phyloP scores from a whole-genome alignment of 2,797 vertebrate species.

The Falco novaeseelandiae region DNA sequence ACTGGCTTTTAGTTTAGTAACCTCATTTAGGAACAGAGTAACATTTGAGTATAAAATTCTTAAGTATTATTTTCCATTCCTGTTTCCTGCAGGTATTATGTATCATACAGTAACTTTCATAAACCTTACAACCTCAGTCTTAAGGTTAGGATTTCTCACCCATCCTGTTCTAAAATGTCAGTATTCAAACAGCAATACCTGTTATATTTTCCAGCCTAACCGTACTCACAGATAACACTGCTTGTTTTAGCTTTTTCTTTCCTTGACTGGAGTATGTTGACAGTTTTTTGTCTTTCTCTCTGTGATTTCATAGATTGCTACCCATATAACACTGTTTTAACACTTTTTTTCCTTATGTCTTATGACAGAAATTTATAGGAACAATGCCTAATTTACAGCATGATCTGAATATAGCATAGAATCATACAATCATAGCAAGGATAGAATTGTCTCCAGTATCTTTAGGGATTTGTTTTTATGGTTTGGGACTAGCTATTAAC shows the following conservation, averaged over 20 bases:
- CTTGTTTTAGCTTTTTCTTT: not conserved
- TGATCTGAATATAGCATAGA: not conserved
- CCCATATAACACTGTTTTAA: not conserved
- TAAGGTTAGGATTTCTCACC: not conserved
- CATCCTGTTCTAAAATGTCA: not conserved
- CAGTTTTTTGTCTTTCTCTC: not conserved
- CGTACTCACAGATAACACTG: not conserved
- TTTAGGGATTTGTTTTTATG: not conserved
- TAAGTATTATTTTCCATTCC: not conserved
- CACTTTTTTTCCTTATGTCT: not conserved
- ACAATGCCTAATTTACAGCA: not conserved
- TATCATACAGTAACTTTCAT: not conserved
- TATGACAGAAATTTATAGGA: not conserved
- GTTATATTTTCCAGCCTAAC: not conserved
- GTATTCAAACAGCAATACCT: not conserved
- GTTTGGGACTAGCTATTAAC: not conserved
- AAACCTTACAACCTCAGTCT: not conserved
- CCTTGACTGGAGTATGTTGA: not conserved
- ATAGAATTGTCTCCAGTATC: not conserved
- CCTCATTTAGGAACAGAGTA: not conserved
- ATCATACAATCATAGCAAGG: not conserved
- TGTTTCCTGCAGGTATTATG: not conserved
- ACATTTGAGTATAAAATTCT: not conserved
- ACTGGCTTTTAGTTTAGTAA: not conserved
- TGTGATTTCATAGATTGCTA: not conserved